Evolutionary conservation across 2,113 vertebrate genomes (phyloP), one percentile per base, ranked within the genome.

Genomic region (Oreotrochilus melanogaster): DNA sequence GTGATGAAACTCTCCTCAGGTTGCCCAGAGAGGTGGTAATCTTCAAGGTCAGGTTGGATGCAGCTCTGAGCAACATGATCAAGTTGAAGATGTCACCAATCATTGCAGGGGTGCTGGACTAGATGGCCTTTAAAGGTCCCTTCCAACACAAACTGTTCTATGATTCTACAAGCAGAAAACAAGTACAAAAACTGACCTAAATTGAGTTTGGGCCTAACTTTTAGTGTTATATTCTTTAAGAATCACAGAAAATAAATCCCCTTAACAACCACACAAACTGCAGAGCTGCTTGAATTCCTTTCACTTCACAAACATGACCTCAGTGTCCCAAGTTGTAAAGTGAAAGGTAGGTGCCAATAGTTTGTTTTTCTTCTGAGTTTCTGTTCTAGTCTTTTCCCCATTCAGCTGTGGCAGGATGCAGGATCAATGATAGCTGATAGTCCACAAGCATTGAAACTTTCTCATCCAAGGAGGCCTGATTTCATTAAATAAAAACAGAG

Each of bases 31-130:
- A 35, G 19, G 12, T 53, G 10, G 47, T 31, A 8, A 31, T 15
- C 28, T 22, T 35, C 31, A 31, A 35, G 9, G 14, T 28, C 58
- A 67, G 14, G 5, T 2, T 71, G 18, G 31, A 42, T 0, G 0
- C 57, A 27, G 23, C 1, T 64, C 18, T 58, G 14, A 54, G 30
- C 23, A 65, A 43, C 6, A 18, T 48, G 21, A 60, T 19, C 21
- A 3, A 7, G 33, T 15, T 50, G 13, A 92, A 81, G 17, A 6
- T 56, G 27, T 51, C 13, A 10, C 47, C 71, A 31, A 24, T 16
- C 10, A 28, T 5, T 56, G 24, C 18, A 47, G 15, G 10, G 15
- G 7, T 5, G 7, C 21, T 42, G 8, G 6, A 78, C 16, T 23
- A 47, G 19, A 35, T 25, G 14, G 23, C 8, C 4, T 62, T 16